Evolutionary conservation across 1,140 invertebrate species (phyloP), one percentile per base, ranked within the genome.

Genomic region (Heliconius congener): DNA sequence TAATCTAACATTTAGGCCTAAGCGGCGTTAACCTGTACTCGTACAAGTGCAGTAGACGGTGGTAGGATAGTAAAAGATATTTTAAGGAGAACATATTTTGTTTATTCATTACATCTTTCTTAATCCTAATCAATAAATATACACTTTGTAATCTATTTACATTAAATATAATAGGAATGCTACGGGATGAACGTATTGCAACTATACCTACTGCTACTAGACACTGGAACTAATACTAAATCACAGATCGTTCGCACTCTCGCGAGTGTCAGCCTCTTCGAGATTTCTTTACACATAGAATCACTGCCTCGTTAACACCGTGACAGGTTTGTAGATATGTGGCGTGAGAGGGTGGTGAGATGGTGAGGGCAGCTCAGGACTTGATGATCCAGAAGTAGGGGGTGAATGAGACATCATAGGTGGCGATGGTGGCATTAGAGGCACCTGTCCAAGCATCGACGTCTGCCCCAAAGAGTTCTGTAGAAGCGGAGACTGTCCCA

Each of bases 141-240:
- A 94, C 89, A 91, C 88, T 91, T 93, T 92, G 84, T 85, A 90
- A 88, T 76, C 74, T 93, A 93, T 91, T 89, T 93, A 92, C 91
- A 94, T 82, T 83, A 74, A 88, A 82, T 86, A 88, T 83, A 82
- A 88, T 83, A 87, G 90, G 90, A 92, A 92, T 91, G 91, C 86
- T 87, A 87, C 83, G 30, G 55, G 55, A 81, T 73, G 71, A 55
- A 77, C 57, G 52, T 74, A 81, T 71, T 76, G 82, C 83, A 80
- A 80, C 73, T 73, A 83, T 77, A 77, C 57, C 66, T 86, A 88
- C 55, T 85, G 88, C 89, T 89, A 87, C 86, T 85, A 82, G 82
- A 75, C 77, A 82, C 82, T 83, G 83, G 85, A 78, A 77, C 82
- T 88, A 84, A 77, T 79, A 57, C 86, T 90, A 89, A 77, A 88